Evolutionary conservation across 2,113 vertebrate genomes (phyloP), one percentile per base, ranked within the genome.

Genomic region (Nyctereutes procyonoides): DNA sequence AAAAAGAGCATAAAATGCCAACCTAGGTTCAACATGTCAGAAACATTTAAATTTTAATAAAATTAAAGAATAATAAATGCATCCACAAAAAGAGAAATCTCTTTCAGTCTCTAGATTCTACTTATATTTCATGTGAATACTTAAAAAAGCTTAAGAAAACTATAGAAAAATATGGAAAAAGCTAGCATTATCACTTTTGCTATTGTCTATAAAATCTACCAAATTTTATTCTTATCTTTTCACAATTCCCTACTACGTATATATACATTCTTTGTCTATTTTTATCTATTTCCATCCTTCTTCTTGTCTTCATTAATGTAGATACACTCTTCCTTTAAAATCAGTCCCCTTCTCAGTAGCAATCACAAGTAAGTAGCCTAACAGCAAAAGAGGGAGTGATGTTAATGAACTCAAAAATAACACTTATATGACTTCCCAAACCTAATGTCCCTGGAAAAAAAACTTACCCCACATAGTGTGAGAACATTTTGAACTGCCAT

Each of bases 11-110:
- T 26, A 85, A 95, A 63, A 92, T 86, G 43, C 94, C 92, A 96
- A 65, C 5, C 5, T 56, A 63, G 14, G 24, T 96, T 96, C 51
- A 94, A 86, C 30, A 65, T 81, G 67, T 90, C 43, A 92, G 58
- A 89, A 87, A 82, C 1, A 87, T 82, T 96, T 97, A 97, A 92
- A 94, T 96, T 96, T 95, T 88, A 96, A 77, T 69, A 96, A 97
- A 97, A 97, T 95, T 83, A 95, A 74, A 89, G 20, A 81, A 96
- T 95, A 98, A 97, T 0, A 0, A 56, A 69, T 84, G 2, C 26
- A 22, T 86, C 38, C n/a, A 94, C 43, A 58, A 88, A 63, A 20
- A 90, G 8, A 82, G 7, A 56, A 48, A 22, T 3, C 3, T 87
- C 38, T 86, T 88, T 88, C 6, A 51, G 13, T 35, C 15, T 69